Evolutionary conservation across 2,888 invertebrate species (phyloP).

Genomic region (Augiades crinisus): DNA sequence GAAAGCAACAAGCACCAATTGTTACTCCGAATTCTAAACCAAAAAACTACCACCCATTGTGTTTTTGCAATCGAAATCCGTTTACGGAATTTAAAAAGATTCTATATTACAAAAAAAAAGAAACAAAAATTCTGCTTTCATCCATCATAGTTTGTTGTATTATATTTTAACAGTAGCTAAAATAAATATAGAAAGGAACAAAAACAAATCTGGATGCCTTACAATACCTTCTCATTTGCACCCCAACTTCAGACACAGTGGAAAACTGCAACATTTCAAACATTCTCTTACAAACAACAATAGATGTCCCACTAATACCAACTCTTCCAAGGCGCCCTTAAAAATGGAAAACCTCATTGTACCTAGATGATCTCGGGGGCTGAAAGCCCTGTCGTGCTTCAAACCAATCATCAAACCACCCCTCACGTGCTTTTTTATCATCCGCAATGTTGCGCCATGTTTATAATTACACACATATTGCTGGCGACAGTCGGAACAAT

Average conservation of each 20-base stretch:
- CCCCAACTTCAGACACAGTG: slow-evolving; percentile 10
- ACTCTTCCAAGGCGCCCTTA: background rate
- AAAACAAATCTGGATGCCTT: background rate
- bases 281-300: slow-evolving; percentile 13
- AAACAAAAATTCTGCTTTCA: no score
- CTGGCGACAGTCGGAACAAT: slow-evolving; percentile 9
- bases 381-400: slow-evolving; percentile 1
- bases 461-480: slow-evolving; percentile 16
- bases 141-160: no score
- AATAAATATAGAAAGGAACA: background rate
- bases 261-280: slow-evolving; percentile 11
- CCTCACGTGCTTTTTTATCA: background rate
- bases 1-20: background rate
- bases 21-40: background rate
- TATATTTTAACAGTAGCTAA: no score
- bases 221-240: background rate
- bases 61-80: background rate
- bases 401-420: background rate
- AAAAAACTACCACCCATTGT: background rate
- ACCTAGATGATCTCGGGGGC: background rate
- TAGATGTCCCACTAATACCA: background rate
- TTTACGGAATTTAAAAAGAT: background rate
- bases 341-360: slow-evolving; percentile 13
- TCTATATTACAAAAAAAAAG: no score
- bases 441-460: slow-evolving; percentile 1